These are phyloP conservation scores for Patella depressa DNA, from an alignment of 2,888 invertebrate genomes.

Conservation along the genomic window DNA sequence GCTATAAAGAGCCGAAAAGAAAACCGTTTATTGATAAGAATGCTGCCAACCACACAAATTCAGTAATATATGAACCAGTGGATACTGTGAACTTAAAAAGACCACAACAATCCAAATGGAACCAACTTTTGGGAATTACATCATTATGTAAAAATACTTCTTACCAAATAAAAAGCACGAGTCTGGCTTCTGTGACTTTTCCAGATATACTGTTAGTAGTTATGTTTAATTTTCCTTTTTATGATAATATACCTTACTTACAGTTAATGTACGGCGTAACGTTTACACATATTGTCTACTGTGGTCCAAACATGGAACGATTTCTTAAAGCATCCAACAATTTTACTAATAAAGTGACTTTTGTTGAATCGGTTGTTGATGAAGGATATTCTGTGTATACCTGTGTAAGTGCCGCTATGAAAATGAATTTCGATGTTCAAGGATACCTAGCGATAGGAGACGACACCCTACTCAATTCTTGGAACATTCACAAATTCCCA, in stretches of 20 bases:
- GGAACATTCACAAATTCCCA: constrained; percentile 7
- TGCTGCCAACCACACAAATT: not conserved
- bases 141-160: not conserved
- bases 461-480: constrained; percentile 26
- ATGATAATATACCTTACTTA: constrained; percentile 8
- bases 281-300: constrained; percentile 16
- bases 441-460: constrained; percentile 39
- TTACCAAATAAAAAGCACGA: not conserved
- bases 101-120: not conserved
- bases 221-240: constrained; percentile 12
- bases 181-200: not conserved
- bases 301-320: not conserved
- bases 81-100: not conserved
- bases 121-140: constrained; percentile 11
- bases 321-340: not conserved
- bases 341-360: not conserved
- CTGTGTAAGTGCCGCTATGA: constrained; percentile 34
- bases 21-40: too few species aligned
- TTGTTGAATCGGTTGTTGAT: constrained; percentile 16
- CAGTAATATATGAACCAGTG: not conserved
- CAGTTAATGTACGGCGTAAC: constrained; percentile 16
- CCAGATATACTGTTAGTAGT: constrained; percentile 13
- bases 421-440: constrained; percentile 36
- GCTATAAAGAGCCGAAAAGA: constrained; percentile 17
- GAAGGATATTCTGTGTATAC: not conserved